phyloP scores from a whole-genome alignment of 2,113 vertebrate genomes.

The Dasyprocta punctata region DNA sequence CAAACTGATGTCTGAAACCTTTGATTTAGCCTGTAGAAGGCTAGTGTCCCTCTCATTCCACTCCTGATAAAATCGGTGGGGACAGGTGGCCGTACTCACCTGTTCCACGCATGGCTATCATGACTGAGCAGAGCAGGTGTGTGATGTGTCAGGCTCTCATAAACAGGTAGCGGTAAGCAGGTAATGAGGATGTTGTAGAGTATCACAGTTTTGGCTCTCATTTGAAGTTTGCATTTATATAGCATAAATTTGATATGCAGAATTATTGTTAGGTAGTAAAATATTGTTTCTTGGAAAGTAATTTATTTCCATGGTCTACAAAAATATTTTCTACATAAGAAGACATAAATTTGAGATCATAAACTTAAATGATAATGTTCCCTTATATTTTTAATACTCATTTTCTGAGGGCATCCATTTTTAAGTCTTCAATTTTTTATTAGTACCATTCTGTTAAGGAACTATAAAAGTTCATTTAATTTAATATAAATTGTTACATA shows the following conservation, averaged over 20 bases:
- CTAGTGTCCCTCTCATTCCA: too few relatives aligned
- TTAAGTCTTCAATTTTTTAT: neutral
- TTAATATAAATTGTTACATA: neutral
- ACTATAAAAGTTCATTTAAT: neutral
- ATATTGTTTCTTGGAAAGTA: neutral
- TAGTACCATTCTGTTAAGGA: neutral
- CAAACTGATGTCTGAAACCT: neutral
- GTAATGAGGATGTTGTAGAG: neutral
- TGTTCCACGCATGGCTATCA: rapidly evolving
- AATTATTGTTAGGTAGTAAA: neutral
- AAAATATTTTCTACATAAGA: neutral
- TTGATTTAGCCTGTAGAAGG: neutral
- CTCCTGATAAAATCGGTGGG: neutral
- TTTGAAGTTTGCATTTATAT: neutral
- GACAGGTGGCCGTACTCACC: neutral
- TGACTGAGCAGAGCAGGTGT: rapidly evolving
- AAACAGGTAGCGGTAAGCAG: neutral
- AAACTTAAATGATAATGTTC: neutral
- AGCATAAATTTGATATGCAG: neutral
- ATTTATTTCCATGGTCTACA: neutral
- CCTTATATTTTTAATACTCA: neutral
- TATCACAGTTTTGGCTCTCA: neutral
- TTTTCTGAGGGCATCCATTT: neutral
- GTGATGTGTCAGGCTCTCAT: neutral
- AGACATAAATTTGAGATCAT: neutral